Base-by-base conservation (phyloP, 2,888 invertebrate genomes). In the Ferdinandea cuprea region DNA sequence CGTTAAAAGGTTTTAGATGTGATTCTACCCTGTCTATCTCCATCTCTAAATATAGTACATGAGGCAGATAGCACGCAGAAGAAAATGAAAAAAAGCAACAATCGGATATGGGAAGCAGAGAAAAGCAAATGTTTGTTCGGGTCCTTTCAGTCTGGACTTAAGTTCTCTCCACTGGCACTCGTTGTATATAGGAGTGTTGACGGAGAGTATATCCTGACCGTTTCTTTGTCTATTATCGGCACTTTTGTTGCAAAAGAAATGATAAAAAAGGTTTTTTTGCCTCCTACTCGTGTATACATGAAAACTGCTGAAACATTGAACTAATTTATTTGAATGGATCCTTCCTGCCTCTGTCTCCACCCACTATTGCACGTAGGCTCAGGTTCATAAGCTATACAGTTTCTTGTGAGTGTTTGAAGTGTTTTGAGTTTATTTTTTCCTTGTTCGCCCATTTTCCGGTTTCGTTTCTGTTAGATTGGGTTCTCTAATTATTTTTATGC, bases 1-100 rank as follows among this genome's bases (percentile, higher is more conserved):
- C 69, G 77, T 77, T 77, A 77, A 77, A 77, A 77, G 77, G 69
- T 77, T 77, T 77, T 77, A 77, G 77, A 69, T 69, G 77, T 69
- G 77, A 77, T 77, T 69, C 77, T 13, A 46, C 11, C 46, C 32
- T 54, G 59, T 56, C 61, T 54, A 54, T 69, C 46, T 69, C 37
- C 50, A 54, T 13, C 15, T 19, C 32, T 54, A 40, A 54, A 59
- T 52, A 42, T 32, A n/a, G n/a, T n/a, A 63, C 37, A 58, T 9
- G 59, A 28, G 25, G 17, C 37, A 19, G 35, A 13, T 40, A 21
- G 35, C 17, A 25, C 8, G 40, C 32, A 25, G 25, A 40, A 7
- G 13, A 7, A 15, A 40, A 40, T 15, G 13, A 8, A 28, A 32
- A 56, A 56, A 46, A 61, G 9, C 30, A 44, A 21, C n/a, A 46